A percentile compares a stretch with the other conserved stretches of the same genome.
Conservation (phyloP, 2,797 vertebrate species). For the Iguana delicatissima region DNA sequence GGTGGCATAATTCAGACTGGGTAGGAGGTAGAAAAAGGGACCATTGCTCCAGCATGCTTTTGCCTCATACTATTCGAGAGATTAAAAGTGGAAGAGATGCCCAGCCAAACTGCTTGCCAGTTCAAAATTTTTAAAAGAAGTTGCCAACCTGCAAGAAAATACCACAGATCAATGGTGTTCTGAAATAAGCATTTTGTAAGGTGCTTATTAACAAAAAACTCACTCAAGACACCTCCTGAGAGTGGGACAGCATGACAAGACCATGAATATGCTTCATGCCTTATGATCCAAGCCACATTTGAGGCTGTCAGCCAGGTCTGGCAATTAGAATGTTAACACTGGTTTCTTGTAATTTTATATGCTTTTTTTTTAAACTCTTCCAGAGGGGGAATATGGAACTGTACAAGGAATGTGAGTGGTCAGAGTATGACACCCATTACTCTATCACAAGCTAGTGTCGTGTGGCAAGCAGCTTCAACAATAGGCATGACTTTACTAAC, state of each 20-base stretch:
- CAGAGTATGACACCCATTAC: neutral
- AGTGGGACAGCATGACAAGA: neutral
- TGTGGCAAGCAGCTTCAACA: neutral
- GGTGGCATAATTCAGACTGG: neutral
- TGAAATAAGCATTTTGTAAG: neutral
- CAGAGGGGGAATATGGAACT: neutral
- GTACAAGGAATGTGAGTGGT: slow-evolving; percentile 11
- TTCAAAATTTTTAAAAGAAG: neutral
- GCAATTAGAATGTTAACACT: neutral
- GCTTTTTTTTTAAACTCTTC: neutral
- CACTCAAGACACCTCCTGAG: neutral
- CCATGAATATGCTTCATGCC: neutral
- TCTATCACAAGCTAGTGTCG: neutral
- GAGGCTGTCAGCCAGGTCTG: neutral
- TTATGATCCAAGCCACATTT: neutral
- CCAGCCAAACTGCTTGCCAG: neutral
- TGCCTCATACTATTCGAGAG: too few species aligned
- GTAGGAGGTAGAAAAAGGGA: neutral
- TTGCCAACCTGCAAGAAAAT: neutral
- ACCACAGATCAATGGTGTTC: neutral
- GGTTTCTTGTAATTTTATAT: neutral
- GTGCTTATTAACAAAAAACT: neutral
- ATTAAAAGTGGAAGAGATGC: neutral
- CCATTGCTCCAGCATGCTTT: neutral
- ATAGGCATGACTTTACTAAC: neutral